A percentile compares a stretch with the other conserved stretches of the same genome.
Conservation (phyloP, 1,140 invertebrate species). For the Stratiolaelaps scimitus region DNA sequence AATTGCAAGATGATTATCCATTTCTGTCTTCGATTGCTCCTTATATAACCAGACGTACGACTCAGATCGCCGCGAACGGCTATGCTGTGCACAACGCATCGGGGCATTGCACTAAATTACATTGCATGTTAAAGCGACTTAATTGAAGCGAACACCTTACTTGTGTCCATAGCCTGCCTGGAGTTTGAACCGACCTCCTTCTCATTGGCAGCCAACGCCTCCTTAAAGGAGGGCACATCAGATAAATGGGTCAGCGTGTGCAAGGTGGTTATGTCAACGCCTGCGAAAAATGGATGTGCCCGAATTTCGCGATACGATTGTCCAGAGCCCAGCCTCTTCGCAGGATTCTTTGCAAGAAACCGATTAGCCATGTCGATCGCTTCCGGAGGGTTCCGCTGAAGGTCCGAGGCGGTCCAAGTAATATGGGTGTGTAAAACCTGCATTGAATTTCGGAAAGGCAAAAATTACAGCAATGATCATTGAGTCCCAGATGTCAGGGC, state of each 20-base stretch:
- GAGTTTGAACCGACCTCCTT: background rate
- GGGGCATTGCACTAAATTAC: too few species aligned
- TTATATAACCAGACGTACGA: too few species aligned
- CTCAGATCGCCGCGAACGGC: too few species aligned
- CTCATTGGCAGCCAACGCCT: background rate
- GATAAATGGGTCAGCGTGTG: background rate
- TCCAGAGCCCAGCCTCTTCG: background rate
- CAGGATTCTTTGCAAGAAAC: background rate
- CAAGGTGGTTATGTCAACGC: background rate
- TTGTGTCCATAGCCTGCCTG: background rate
- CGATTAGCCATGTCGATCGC: background rate
- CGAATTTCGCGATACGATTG: background rate
- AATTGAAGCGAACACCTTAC: too few species aligned
- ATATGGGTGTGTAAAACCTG: background rate
- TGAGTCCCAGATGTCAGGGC: too few species aligned
- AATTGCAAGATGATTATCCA: too few species aligned
- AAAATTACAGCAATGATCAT: too few species aligned
- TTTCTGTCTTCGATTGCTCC: too few species aligned
- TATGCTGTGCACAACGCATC: too few species aligned
- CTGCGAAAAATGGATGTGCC: background rate
- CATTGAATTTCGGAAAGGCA: too few species aligned
- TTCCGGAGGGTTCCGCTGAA: constrained; percentile 3
- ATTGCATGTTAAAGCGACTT: too few species aligned
- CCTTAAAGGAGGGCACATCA: background rate
- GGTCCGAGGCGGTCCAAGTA: background rate